Conservation (phyloP, 2,888 invertebrate species). For the Stictocephala bisonia region DNA sequence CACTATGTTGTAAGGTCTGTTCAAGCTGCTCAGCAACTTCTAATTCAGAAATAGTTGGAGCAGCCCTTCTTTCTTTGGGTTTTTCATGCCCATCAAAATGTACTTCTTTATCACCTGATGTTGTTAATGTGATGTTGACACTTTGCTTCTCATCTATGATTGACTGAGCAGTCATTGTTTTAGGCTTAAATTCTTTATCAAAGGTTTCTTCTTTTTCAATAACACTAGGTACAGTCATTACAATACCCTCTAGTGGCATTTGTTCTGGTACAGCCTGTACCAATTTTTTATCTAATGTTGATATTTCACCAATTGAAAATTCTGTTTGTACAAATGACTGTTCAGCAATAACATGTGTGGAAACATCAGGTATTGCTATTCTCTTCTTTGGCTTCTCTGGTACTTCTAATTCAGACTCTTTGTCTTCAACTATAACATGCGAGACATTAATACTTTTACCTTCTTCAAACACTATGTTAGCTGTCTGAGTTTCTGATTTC, state of each 20-base stretch:
- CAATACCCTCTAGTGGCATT: conserved; percentile 58
- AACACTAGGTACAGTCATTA: conserved; percentile 57
- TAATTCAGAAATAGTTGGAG: conserved; percentile 64
- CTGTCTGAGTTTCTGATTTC: conserved; percentile 52
- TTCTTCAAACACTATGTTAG: conserved; percentile 59
- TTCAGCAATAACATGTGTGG: conserved; percentile 62
- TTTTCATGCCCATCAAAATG: conserved; percentile 58
- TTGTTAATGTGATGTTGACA: conserved; percentile 65
- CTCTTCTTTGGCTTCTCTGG: conserved; percentile 51
- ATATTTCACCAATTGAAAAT: conserved; percentile 56
- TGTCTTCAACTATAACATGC: conserved; percentile 56
- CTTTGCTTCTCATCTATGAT: conserved; percentile 60
- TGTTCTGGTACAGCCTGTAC: conserved; percentile 56
- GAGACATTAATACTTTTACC: conserved; percentile 57
- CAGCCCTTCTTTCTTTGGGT: conserved; percentile 61
- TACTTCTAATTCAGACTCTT: conserved; percentile 51
- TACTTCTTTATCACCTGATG: conserved; percentile 66
- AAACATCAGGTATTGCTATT: conserved; percentile 56
- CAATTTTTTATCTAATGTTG: conserved; percentile 62
- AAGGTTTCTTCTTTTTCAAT: conserved; percentile 60
- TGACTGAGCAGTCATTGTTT: conserved; percentile 57
- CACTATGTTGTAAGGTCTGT: conserved; percentile 63
- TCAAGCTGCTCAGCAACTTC: conserved; percentile 67
- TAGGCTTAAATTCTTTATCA: conserved; percentile 56
- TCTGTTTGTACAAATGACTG: conserved; percentile 52